Evolutionary conservation across 2,888 invertebrate genomes (phyloP).

Genomic region (Ligdia adustata): DNA sequence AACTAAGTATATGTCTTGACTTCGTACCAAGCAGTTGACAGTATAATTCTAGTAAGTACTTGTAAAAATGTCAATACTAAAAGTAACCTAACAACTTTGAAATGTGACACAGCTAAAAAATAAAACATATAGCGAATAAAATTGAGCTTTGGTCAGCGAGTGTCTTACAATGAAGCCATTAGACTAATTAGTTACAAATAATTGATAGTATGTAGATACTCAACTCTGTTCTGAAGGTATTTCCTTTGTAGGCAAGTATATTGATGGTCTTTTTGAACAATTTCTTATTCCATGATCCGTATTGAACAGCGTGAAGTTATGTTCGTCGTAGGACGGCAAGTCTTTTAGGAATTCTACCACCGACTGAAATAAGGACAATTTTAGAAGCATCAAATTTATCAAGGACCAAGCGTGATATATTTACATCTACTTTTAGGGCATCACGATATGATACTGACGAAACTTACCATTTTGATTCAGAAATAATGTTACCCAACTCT

Average conservation of each 20-base stretch:
- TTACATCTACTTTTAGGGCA: slow-evolving; percentile 9
- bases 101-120: too few species aligned
- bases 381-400: slow-evolving; percentile 25
- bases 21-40: too few species aligned
- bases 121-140: too few species aligned
- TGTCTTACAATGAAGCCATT: too few species aligned
- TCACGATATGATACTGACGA: background rate
- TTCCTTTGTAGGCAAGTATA: slow-evolving; percentile 96
- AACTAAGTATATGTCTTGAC: too few species aligned
- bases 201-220: slow-evolving; percentile 51
- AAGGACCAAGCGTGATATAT: slow-evolving; percentile 51
- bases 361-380: slow-evolving; percentile 88
- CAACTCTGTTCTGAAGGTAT: slow-evolving; percentile 97
- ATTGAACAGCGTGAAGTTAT: slow-evolving; percentile 95
- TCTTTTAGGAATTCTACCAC: slow-evolving; percentile 96
- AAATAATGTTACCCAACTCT: slow-evolving; percentile 38
- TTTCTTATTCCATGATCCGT: slow-evolving; percentile 93
- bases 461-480: slow-evolving; percentile 62
- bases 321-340: slow-evolving; percentile 94
- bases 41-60: too few species aligned
- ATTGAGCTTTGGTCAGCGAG: too few species aligned
- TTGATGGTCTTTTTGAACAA: slow-evolving; percentile 93
- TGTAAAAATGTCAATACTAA: too few species aligned
- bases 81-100: too few species aligned
- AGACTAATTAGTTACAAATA: slow-evolving; percentile 5